Percentiles rank a stretch among this genome's conserved stretches.
phyloP scores from a whole-genome alignment of 2,888 invertebrate species.

The Orchestes rusci region DNA sequence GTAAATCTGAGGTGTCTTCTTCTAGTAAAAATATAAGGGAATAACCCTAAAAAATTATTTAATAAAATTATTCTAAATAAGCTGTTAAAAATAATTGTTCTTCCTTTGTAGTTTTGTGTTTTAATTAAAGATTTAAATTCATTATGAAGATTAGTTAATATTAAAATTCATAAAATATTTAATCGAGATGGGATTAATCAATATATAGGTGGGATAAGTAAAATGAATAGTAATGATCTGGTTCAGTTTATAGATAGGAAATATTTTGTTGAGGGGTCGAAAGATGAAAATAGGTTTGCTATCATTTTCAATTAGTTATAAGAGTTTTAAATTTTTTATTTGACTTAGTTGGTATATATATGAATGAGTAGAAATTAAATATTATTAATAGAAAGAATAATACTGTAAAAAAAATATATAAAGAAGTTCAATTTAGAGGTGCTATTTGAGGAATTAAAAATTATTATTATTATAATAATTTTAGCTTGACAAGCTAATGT shows the following conservation, averaged over 20 bases:
- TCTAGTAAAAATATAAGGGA: slow-evolving; percentile 64
- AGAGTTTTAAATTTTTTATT: slow-evolving; percentile 34
- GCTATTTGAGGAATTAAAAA: slow-evolving; percentile 65
- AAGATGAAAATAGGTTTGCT: slow-evolving; percentile 60
- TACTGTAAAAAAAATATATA: slow-evolving; percentile 41
- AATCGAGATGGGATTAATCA: slow-evolving; percentile 52
- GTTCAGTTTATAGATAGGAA: slow-evolving; percentile 54
- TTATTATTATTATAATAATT: slow-evolving; percentile 51
- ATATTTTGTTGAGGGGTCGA: slow-evolving; percentile 55
- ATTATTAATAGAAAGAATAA: slow-evolving; percentile 49
- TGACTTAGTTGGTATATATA: slow-evolving; percentile 33
- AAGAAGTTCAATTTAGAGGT: slow-evolving; percentile 49
- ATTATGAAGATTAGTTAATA: slow-evolving; percentile 45
- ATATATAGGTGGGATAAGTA: slow-evolving; percentile 48
- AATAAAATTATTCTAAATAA: slow-evolving; percentile 55
- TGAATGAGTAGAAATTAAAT: slow-evolving; percentile 48
- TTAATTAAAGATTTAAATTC: slow-evolving; percentile 54
- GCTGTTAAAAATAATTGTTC: slow-evolving; percentile 40
- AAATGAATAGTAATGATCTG: slow-evolving; percentile 48
- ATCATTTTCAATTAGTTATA: slow-evolving; percentile 54
- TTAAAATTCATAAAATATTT: slow-evolving; percentile 47
- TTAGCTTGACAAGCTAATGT: slow-evolving; percentile 62
- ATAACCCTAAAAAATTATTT: slow-evolving; percentile 63
- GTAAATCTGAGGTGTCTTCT: slow-evolving; percentile 56
- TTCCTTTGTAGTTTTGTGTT: slow-evolving; percentile 35